phyloP scores from a whole-genome alignment of 2,113 vertebrate genomes.

The Chloropsis hardwickii region DNA sequence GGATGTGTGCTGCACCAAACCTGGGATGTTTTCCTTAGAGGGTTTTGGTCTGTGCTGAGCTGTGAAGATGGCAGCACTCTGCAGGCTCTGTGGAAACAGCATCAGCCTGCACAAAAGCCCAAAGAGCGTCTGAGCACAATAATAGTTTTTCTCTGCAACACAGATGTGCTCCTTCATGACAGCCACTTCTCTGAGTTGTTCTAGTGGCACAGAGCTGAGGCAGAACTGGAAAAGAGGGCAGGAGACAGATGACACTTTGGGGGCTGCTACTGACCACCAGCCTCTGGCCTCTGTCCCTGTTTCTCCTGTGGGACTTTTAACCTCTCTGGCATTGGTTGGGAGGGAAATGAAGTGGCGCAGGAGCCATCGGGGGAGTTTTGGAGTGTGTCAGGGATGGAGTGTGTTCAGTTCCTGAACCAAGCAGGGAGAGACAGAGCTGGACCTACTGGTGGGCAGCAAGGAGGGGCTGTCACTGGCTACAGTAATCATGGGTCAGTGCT shows the following conservation, averaged over 20 bases:
- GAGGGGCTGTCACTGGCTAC: background rate
- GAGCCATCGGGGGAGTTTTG: fast-evolving
- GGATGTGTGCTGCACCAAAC: background rate
- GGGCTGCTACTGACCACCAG: background rate
- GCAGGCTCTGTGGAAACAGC: background rate
- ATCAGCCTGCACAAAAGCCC: background rate
- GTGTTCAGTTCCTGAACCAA: background rate
- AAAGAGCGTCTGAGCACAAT: background rate
- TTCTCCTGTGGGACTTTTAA: background rate
- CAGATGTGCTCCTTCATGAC: background rate
- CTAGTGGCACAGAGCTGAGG: background rate
- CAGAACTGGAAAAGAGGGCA: background rate
- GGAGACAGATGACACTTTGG: fast-evolving
- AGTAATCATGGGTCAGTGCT: background rate
- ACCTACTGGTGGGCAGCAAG: background rate
- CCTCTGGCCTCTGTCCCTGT: fast-evolving
- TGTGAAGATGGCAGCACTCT: background rate
- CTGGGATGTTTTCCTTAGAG: background rate
- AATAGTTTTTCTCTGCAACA: background rate
- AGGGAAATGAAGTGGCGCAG: background rate
- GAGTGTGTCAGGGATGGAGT: background rate
- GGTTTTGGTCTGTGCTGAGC: background rate
- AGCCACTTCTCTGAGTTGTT: background rate
- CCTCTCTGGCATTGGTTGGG: fast-evolving
- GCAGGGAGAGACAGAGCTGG: background rate